Evolutionary conservation across 2,113 vertebrate genomes (phyloP), one percentile per base, ranked within the genome.

Genomic region (Thinocorus orbignyianus): DNA sequence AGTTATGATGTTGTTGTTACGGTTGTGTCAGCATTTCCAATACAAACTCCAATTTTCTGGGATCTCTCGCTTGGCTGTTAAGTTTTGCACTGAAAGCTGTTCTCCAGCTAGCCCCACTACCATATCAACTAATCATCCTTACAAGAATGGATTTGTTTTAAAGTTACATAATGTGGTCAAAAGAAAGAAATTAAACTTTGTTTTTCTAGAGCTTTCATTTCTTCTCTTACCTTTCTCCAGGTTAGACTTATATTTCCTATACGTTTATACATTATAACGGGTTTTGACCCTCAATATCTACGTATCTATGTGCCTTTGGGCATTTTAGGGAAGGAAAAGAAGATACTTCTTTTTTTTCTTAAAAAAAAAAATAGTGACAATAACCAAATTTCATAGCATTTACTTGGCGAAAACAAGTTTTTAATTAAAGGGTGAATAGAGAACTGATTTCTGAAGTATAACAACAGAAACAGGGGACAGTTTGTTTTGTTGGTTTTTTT

Each of bases 11-110:
- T 69, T 86, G 88, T 79, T 96, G 90, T 96, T 96, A 92, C 19
- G 16, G 73, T 96, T 93, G 93, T 94, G 90, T 94, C 81, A 95
- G 85, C 91, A 96, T 97, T 96, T 95, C 90, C 80, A 85, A 78
- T 88, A 90, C 91, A 96, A 96, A 96, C 73, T 94, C 91, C 73
- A 91, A 44, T 93, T 96, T 96, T 95, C 84, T 90, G 65, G 71
- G 58, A 77, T 93, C 86, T 96, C 92, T 95, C 20, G 46, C 68
- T 76, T 95, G 88, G 37, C 51, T 91, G 90, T 90, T 88, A 92
- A 94, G 86, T 97, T 97, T 93, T 92, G 71, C 77, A 88, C 52
- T 69, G 91, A 95, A 95, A 91, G 89, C 92, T 96, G 69, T 84
- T 94, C 86, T 90, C 73, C 74, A 89, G 51, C 65, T 93, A 83